Conservation (phyloP, 2,113 vertebrate species). For the Syrmaticus mikado region DNA sequence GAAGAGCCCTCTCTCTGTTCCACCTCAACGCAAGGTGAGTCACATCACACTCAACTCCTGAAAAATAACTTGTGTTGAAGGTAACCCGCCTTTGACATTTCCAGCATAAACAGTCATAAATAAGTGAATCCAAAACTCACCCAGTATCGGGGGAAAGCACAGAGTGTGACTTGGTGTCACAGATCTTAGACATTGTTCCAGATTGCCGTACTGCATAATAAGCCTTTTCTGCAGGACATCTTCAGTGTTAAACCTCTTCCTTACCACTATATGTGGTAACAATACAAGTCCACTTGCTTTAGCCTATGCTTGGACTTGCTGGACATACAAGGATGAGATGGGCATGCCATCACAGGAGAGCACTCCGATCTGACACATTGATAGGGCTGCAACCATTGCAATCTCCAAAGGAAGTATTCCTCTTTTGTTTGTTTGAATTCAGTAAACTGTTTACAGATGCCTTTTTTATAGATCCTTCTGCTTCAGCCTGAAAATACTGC, state of each 20-base stretch:
- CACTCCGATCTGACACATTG: neutral
- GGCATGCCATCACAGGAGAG: neutral
- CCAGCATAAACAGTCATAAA: neutral
- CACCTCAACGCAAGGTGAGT: neutral
- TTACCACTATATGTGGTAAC: neutral
- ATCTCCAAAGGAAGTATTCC: neutral
- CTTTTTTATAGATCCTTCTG: neutral
- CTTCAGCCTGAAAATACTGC: neutral
- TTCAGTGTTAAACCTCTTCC: neutral
- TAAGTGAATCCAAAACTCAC: neutral
- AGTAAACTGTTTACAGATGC: neutral
- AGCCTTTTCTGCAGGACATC: neutral
- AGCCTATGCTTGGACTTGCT: neutral
- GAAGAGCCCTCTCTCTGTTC: neutral
- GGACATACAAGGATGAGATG: neutral
- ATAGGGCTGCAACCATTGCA: no score
- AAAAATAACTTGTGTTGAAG: neutral
- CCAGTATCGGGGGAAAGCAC: neutral
- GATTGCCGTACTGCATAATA: neutral
- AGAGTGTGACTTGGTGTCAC: neutral
- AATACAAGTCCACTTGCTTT: neutral
- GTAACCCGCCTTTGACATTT: neutral
- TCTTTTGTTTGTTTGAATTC: neutral
- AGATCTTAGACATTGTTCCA: neutral
- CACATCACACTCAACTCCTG: neutral